Percentiles rank a stretch among this genome's conserved stretches.
Evolutionary conservation across 2,113 vertebrate species (phyloP).

Genomic region (Sminthopsis crassicaudata): DNA sequence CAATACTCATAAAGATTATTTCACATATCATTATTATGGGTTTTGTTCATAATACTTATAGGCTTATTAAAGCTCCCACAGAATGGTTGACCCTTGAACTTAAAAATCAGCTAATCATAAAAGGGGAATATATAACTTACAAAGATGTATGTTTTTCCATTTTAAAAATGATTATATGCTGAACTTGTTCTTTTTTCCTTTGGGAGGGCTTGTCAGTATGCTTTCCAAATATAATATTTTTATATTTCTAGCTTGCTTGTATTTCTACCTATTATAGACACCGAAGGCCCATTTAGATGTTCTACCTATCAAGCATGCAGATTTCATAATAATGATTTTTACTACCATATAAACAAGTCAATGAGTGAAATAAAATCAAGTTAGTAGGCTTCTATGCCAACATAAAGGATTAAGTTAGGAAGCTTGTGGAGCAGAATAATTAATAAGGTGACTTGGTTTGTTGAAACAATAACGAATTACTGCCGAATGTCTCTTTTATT

Average conservation of each 20-base stretch:
- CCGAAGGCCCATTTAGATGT: constrained; percentile 54
- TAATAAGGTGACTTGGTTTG: constrained; percentile 56
- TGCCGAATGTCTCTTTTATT: constrained; percentile 57
- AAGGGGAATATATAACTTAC: constrained; percentile 50
- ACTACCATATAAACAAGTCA: constrained; percentile 68
- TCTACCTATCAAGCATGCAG: constrained; percentile 66
- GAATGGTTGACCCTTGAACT: constrained; percentile 57
- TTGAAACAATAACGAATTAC: constrained; percentile 39
- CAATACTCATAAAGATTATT: constrained; percentile 58
- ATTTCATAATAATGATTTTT: constrained; percentile 72
- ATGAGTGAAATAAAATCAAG: constrained; percentile 74
- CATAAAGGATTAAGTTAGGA: constrained; percentile 64
- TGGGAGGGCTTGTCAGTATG: constrained; percentile 46
- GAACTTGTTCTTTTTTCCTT: constrained; percentile 7
- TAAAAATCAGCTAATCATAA: constrained; percentile 38
- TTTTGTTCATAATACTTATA: constrained; percentile 65
- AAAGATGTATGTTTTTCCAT: constrained; percentile 65
- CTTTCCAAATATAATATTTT: constrained; percentile 67
- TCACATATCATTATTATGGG: constrained; percentile 65
- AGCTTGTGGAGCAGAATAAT: constrained; percentile 53
- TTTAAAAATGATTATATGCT: constrained; percentile 51
- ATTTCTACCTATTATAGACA: constrained; percentile 49
- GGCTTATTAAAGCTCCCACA: constrained; percentile 61
- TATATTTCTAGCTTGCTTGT: constrained; percentile 47
- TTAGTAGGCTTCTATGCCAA: constrained; percentile 67